Percentiles rank a stretch among this genome's conserved stretches.
These are phyloP conservation scores for Gisinianus flammeolus DNA, from an alignment of 2,888 invertebrate species.

Conservation along the genomic window DNA sequence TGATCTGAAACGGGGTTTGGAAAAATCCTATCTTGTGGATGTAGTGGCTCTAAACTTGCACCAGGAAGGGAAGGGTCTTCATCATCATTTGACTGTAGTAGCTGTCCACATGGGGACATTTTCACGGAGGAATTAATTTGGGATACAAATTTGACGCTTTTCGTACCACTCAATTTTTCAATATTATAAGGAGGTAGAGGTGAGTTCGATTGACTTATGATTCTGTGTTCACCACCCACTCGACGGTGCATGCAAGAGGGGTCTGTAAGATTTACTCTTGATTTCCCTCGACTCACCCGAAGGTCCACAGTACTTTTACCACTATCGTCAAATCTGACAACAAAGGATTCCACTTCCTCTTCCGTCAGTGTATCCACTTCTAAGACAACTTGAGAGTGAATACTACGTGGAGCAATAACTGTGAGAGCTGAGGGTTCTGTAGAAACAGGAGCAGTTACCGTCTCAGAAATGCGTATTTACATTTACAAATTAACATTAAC, in stretches of 20 bases:
- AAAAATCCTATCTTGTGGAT: conserved; percentile 7
- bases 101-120: background rate
- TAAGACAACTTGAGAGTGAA: background rate
- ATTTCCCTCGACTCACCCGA: conserved; percentile 19
- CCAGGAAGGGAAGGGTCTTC: background rate
- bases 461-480: too few relatives aligned
- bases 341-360: background rate
- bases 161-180: too few relatives aligned
- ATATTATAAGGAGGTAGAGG: background rate
- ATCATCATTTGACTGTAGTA: background rate
- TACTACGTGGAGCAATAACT: background rate
- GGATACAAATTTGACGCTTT: background rate
- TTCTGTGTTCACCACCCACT: background rate
- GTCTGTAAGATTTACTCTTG: conserved; percentile 8
- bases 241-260: background rate
- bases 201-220: background rate
- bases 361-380: background rate
- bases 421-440: background rate
- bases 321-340: background rate
- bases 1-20: background rate
- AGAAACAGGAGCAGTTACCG: too few relatives aligned
- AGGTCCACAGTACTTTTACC: conserved; percentile 1
- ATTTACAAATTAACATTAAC: too few relatives aligned
- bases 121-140: background rate
- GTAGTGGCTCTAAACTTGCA: background rate